Percentiles rank a stretch among this genome's conserved stretches.
Evolutionary conservation across 2,888 invertebrate species (phyloP).

Genomic region (Ennomos quercinarius): DNA sequence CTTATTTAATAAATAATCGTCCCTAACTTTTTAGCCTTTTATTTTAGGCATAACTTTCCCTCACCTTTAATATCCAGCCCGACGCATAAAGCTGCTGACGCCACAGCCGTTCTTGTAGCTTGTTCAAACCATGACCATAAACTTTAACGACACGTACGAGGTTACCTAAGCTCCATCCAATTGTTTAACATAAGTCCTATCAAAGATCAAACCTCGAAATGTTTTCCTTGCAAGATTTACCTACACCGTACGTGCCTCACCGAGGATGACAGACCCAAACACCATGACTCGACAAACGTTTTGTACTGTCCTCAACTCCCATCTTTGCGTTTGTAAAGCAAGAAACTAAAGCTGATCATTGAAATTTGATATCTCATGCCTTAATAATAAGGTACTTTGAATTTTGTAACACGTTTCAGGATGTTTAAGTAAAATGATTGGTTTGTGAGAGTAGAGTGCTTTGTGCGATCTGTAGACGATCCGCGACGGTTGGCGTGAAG

Average conservation of each 20-base stretch:
- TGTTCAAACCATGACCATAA: too few relatives aligned
- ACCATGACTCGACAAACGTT: slow-evolving; percentile 34
- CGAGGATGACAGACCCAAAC: slow-evolving; percentile 29
- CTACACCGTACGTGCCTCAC: slow-evolving; percentile 30
- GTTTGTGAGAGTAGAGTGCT: slow-evolving; percentile 5
- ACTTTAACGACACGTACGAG: too few relatives aligned
- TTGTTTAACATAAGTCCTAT: not conserved
- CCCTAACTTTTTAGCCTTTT: too few relatives aligned
- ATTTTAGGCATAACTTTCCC: too few relatives aligned
- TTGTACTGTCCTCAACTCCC: not conserved
- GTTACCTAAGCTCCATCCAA: not conserved
- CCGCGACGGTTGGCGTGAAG: slow-evolving; percentile 26
- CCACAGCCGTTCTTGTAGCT: too few relatives aligned
- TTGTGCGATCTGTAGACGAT: slow-evolving; percentile 32
- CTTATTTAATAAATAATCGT: too few relatives aligned
- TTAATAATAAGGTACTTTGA: slow-evolving; percentile 2
- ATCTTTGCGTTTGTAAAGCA: slow-evolving; percentile 4
- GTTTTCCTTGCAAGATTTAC: slow-evolving; percentile 21
- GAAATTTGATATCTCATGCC: not conserved
- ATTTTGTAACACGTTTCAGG: not conserved
- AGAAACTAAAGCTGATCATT: not conserved
- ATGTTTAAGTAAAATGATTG: not conserved
- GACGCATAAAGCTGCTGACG: too few relatives aligned
- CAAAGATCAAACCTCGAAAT: slow-evolving; percentile 13
- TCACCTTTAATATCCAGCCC: too few relatives aligned